Percentiles rank a stretch among this genome's conserved stretches.
Evolutionary conservation across 2,113 vertebrate genomes (phyloP).

Genomic region (Opisthocomus hoazin): DNA sequence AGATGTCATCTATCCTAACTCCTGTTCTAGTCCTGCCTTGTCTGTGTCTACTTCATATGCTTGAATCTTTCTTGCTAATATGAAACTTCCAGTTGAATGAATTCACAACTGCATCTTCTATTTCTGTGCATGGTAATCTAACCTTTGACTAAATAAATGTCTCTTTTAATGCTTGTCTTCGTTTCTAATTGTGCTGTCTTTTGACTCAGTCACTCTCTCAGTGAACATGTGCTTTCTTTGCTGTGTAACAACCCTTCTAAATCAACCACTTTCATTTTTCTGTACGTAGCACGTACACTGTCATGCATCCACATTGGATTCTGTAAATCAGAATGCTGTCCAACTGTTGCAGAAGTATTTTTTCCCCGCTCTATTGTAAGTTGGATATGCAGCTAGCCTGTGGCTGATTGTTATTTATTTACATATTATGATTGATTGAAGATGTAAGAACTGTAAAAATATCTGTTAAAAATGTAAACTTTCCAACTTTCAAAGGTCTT

Average conservation of each 20-base stretch:
- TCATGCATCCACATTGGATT: background rate
- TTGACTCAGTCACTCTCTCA: background rate
- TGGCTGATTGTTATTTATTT: background rate
- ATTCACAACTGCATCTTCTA: background rate
- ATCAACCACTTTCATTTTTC: background rate
- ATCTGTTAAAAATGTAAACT: background rate
- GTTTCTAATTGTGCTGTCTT: conserved; percentile 2
- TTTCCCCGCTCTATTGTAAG: background rate
- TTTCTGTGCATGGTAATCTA: background rate
- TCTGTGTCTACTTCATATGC: background rate
- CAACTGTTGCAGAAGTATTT: background rate
- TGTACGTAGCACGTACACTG: background rate
- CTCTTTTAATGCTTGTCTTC: background rate
- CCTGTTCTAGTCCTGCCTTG: background rate
- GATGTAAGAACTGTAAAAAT: background rate
- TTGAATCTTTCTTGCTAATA: background rate
- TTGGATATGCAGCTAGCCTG: background rate
- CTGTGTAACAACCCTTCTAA: background rate
- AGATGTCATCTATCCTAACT: background rate
- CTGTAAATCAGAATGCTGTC: background rate
- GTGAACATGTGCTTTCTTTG: background rate
- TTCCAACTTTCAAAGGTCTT: background rate
- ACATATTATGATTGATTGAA: background rate
- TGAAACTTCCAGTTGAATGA: background rate
- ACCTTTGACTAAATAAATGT: conserved; percentile 25